Evolutionary conservation across 2,888 invertebrate genomes (phyloP), one percentile per base, ranked within the genome.

Genomic region (Octonoba sinensis): DNA sequence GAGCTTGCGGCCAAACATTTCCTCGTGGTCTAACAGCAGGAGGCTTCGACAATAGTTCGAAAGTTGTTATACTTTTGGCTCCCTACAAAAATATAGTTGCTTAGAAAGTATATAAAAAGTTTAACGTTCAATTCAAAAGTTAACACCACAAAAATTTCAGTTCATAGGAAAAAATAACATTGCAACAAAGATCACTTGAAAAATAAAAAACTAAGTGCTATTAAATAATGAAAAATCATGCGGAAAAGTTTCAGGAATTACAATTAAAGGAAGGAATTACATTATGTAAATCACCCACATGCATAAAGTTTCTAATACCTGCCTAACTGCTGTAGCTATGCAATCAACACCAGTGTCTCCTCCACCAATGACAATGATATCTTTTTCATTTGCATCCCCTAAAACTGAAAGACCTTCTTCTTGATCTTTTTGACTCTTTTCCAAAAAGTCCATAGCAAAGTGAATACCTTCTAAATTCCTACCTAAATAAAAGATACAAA

Each of bases 1-100:
- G 99, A 93, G 95, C 99, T 88, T 97, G 96, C 2, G 99, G 99
- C 99, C 99, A 99, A 0, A 99, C 99, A 90, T 99, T 99, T 88
- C 96, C 96, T 20, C 91, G 90, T 15, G 93, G 93, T 54, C 99
- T 91, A 47, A 90, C 91, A 1, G 91, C 90, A 71, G 96, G 95
- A 16, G 99, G 99, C 87, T 95, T 93, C 0, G 98, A 98, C 71
- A 99, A 91, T 87, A 99, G 99, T 91, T 99, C 99, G 89, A 99
- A 99, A 0, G 97, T 95, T 0, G 95, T 96, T 86, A 99, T 96
- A 3, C 93, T 92, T 87, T 92, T 93, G 51, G 99, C 99, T 66
- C 97, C 97, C 91, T 97, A 36, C 18, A 60, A 46, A 44, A 86
- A 46, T 51, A 0, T 20, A 20, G 11, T 27, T 27, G 27, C 6